phyloP scores from a whole-genome alignment of 1,140 invertebrate species.

The Pseudomyrmex sp. region DNA sequence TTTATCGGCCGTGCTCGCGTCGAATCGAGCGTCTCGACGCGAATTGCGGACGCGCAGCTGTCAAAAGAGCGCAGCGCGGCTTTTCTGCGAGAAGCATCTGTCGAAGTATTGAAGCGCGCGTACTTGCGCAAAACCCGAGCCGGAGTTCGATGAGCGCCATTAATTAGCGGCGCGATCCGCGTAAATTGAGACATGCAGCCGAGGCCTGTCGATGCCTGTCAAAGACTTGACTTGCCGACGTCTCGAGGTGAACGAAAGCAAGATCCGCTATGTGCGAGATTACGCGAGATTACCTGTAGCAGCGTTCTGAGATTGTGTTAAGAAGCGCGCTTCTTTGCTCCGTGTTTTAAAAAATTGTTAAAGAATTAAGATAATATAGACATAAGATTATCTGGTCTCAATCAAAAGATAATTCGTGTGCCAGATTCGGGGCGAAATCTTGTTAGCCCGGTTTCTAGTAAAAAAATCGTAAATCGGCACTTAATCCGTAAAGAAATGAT shows the following conservation, averaged over 20 bases:
- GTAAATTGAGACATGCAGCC: slow-evolving; percentile 50
- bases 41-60: slow-evolving; percentile 54
- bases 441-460: no score
- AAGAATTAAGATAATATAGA: no score
- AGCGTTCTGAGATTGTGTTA: slow-evolving; percentile 13
- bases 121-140: slow-evolving; percentile 38
- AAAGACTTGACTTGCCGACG: slow-evolving; percentile 9
- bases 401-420: no score
- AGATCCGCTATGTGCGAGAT: slow-evolving; percentile 35
- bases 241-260: slow-evolving; percentile 6
- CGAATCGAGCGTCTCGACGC: slow-evolving; percentile 17
- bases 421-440: no score
- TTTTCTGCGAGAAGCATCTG: slow-evolving; percentile 34
- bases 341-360: no score
- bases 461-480: no score
- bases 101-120: slow-evolving; percentile 24
- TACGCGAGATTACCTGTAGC: slow-evolving; percentile 14
- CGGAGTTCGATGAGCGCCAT: slow-evolving; percentile 39
- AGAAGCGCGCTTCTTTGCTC: slow-evolving; percentile 3
- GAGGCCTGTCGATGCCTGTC: slow-evolving; percentile 48
- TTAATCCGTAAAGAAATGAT: no score
- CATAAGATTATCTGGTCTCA: no score
- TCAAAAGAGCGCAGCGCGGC: slow-evolving; percentile 34
- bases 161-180: slow-evolving; percentile 54
- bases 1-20: slow-evolving; percentile 30